Conservation (phyloP, 2,888 invertebrate genomes). For the Salpingus planirostris region DNA sequence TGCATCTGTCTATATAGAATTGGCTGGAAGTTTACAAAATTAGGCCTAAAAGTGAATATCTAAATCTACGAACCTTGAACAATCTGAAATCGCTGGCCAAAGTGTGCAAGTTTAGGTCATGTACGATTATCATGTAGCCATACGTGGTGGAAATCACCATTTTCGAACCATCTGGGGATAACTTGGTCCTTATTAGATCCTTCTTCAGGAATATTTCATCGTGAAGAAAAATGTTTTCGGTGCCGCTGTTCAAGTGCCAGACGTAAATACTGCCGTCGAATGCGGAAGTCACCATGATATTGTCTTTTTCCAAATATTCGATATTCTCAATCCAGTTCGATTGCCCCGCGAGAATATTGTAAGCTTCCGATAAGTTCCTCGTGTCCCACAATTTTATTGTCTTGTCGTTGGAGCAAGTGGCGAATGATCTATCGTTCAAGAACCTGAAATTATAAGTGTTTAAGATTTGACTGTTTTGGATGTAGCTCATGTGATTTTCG, state of each 20-base stretch:
- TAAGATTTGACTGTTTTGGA: too few species aligned
- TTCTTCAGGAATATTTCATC: constrained; percentile 81
- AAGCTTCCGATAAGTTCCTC: constrained; percentile 69
- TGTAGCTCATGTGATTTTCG: too few species aligned
- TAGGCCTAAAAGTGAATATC: too few species aligned
- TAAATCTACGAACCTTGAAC: constrained; percentile 76
- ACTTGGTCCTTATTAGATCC: constrained; percentile 74
- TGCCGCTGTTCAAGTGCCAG: constrained; percentile 86
- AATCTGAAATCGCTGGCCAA: constrained; percentile 72
- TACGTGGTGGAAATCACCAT: constrained; percentile 86
- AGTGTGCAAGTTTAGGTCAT: constrained; percentile 74
- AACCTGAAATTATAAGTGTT: too few species aligned
- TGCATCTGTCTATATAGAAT: constrained; percentile 86
- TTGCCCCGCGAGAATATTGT: constrained; percentile 74
- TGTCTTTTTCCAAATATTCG: constrained; percentile 78
- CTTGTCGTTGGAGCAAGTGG: constrained; percentile 92
- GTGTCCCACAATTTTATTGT: constrained; percentile 91
- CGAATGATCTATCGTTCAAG: constrained; percentile 77
- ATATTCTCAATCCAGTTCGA: constrained; percentile 96
- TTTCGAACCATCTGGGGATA: constrained; percentile 78
- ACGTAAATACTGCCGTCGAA: constrained; percentile 90
- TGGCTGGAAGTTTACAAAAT: constrained; percentile 53
- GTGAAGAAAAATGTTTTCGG: constrained; percentile 67
- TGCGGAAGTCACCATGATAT: constrained; percentile 80
- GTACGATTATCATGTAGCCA: constrained; percentile 82